These are phyloP conservation scores for Agapornis canus DNA, from an alignment of 2,797 vertebrate species.

Conservation along the genomic window DNA sequence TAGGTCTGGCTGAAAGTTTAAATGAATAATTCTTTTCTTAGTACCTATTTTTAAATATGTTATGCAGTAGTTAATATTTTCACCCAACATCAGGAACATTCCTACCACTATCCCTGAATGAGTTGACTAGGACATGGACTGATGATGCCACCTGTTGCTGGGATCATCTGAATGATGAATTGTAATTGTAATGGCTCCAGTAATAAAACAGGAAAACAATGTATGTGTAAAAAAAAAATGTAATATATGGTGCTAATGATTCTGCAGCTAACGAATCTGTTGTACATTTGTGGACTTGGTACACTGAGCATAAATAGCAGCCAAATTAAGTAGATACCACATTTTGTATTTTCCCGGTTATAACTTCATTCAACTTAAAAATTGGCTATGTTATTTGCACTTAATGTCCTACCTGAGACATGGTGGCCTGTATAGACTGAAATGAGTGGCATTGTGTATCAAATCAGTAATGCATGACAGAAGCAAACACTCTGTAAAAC, in stretches of 20 bases:
- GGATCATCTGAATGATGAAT: background rate
- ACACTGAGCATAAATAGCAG: background rate
- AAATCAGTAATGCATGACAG: background rate
- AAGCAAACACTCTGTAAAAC: background rate
- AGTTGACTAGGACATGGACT: background rate
- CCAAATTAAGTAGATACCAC: background rate
- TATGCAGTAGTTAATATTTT: background rate
- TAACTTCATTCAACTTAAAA: background rate
- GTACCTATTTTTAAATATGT: background rate
- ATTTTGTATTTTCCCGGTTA: background rate
- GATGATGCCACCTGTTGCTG: background rate
- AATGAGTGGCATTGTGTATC: background rate
- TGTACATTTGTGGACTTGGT: background rate
- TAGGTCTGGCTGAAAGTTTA: background rate
- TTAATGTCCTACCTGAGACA: background rate
- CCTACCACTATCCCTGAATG: background rate
- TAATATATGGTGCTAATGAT: background rate
- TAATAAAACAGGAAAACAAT: constrained; percentile 2
- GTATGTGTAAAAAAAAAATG: background rate
- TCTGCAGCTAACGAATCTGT: background rate
- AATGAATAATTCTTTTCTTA: background rate
- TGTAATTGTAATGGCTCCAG: background rate
- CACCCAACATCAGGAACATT: background rate
- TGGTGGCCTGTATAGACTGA: background rate
- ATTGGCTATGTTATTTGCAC: background rate